phyloP scores from a whole-genome alignment of 2,113 vertebrate genomes.

The Cryptomyrus ogoouensis region DNA sequence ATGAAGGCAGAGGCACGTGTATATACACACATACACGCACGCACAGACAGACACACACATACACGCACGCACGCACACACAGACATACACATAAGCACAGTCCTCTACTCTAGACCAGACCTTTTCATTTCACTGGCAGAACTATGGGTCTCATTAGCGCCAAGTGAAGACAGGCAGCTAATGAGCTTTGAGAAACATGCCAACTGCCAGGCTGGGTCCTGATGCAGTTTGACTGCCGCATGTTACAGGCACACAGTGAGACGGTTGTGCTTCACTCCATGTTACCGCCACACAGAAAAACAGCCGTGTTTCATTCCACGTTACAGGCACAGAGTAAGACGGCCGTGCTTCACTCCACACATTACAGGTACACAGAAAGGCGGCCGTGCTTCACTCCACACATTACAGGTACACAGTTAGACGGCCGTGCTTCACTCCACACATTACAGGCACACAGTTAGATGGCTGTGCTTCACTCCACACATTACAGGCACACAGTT shows the following conservation, averaged over 20 bases:
- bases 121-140: constrained; percentile 7
- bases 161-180: not conserved
- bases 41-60: not conserved
- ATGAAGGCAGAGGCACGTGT: not conserved
- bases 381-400: not conserved
- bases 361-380: not conserved
- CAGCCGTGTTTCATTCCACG: not conserved
- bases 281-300: not conserved
- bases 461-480: no score
- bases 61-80: not conserved
- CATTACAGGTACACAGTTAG: not conserved
- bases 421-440: not conserved
- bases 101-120: not conserved
- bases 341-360: not conserved
- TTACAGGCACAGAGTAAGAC: not conserved
- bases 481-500: no score
- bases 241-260: not conserved
- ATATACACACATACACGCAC: not conserved
- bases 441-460: not conserved
- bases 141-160: not conserved
- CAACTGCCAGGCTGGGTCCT: not conserved
- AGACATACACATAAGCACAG: not conserved
- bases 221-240: not conserved
- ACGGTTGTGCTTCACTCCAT: not conserved
- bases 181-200: not conserved